Evolutionary conservation across 1,140 invertebrate species (phyloP), one percentile per base, ranked within the genome.

Genomic region (Adelges cooleyi): DNA sequence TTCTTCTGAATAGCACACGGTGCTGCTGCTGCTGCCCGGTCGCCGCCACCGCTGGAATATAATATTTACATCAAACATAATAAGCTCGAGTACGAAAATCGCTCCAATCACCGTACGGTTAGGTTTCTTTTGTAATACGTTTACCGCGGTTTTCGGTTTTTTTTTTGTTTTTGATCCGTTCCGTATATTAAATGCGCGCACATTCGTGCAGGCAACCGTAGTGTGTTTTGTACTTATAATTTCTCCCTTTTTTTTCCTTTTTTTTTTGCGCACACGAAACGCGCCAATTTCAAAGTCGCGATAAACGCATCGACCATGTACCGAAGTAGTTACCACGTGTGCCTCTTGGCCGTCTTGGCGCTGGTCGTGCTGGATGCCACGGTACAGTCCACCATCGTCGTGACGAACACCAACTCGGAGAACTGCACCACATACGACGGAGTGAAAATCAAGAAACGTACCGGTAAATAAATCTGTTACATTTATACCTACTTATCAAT

Each of bases 401-500:
- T 62, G 18, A 10, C 56, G 2, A 40, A 62, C 56, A 62, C 56
- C 9, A 62, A 48, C 1, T 29, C 29, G 56, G 56, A 62, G 13
- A 62, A 62, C 27, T 18, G 38, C 10, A 46, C 56, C 23, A 48
- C 29, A 25, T 62, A 33, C 42, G 25, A 23, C 18, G 56, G 56
- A 3, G 22, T 20, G 10, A 49, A 50, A 38, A 25, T 67, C 20
- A 67, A 67, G 17, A 67, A 67, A 49, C 52, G 53, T 6, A 62
- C 66, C 25, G 66, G 66, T 67, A 59, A 53, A 38, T 25, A 33
- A 33, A n/a, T n/a, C n/a, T n/a, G n/a, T n/a, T n/a, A n/a, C n/a
- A n/a, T n/a, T n/a, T n/a, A n/a, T n/a, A n/a, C n/a, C n/a, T n/a
- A n/a, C n/a, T n/a, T n/a, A n/a, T n/a, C n/a, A n/a, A n/a, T n/a